A percentile compares a stretch with the other conserved stretches of the same genome.
These are phyloP conservation scores for Axea sp. DNA, from an alignment of 2,888 invertebrate genomes.

Conservation along the genomic window DNA sequence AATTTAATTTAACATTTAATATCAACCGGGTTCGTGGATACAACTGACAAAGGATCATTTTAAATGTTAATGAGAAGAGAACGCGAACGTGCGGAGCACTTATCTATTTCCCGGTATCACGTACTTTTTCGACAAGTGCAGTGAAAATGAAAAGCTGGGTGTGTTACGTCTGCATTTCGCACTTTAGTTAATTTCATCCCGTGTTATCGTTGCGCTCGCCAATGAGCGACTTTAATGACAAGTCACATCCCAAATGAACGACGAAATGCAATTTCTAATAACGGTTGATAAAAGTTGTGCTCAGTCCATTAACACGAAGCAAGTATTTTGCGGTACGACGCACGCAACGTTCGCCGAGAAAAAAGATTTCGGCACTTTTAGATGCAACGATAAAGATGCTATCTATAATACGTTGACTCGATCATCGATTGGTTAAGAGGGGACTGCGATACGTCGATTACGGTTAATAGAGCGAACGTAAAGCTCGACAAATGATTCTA, in stretches of 20 bases:
- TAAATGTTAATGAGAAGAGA: conserved; percentile 35
- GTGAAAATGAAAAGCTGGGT: conserved; percentile 29
- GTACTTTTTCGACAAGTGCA: conserved; percentile 8
- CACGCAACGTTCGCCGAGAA: not conserved
- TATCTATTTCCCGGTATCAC: conserved; percentile 25
- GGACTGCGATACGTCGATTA: too few relatives aligned
- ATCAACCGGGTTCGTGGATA: not conserved
- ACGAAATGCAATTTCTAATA: not conserved
- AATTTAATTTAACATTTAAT: conserved; percentile 31
- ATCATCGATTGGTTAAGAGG: too few relatives aligned
- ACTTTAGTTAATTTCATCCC: conserved; percentile 18
- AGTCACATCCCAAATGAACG: not conserved
- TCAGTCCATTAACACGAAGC: not conserved
- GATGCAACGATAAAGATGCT: too few relatives aligned
- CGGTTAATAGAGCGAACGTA: too few relatives aligned
- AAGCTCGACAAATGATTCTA: too few relatives aligned
- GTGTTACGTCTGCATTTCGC: conserved; percentile 12
- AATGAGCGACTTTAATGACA: conserved; percentile 9
- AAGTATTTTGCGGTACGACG: not conserved
- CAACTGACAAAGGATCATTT: conserved; percentile 19
- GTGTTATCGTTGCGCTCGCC: conserved; percentile 8
- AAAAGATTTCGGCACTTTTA: too few relatives aligned
- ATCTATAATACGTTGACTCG: too few relatives aligned
- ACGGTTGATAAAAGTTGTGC: not conserved
- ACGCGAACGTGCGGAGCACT: conserved; percentile 22